These are phyloP conservation scores for Molothrus ater DNA, from an alignment of 2,797 vertebrate species.

Conservation along the genomic window DNA sequence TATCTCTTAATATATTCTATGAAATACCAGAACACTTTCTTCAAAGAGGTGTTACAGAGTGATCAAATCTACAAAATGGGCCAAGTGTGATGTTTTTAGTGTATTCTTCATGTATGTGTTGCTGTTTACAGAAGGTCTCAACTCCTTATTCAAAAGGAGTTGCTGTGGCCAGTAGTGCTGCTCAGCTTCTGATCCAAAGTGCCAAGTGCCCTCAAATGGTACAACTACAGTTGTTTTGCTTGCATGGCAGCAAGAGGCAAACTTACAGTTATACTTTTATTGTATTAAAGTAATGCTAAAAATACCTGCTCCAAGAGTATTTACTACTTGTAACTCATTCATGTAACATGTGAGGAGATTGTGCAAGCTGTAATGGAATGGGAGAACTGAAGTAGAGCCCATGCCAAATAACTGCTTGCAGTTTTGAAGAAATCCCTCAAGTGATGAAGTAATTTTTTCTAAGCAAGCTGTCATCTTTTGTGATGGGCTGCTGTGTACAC, in stretches of 20 bases:
- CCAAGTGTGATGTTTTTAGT: not conserved
- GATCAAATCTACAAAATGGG: not conserved
- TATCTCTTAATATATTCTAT: not conserved
- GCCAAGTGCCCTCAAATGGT: not conserved
- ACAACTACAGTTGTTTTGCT: fast-evolving
- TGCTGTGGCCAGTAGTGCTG: not conserved
- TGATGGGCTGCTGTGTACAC: too few species aligned
- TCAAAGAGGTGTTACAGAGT: not conserved
- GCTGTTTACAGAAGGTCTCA: not conserved
- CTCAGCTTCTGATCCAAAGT: not conserved
- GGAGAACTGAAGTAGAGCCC: not conserved
- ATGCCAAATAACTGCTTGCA: not conserved
- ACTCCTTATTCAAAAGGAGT: not conserved
- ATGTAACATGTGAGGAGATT: not conserved
- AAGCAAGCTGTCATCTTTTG: not conserved
- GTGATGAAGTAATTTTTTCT: not conserved
- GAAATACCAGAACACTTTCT: not conserved
- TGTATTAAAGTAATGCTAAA: not conserved
- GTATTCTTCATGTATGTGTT: not conserved
- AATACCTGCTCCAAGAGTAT: not conserved
- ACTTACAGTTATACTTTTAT: not conserved
- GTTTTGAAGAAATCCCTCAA: not conserved
- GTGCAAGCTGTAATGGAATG: not conserved
- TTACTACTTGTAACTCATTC: not conserved
- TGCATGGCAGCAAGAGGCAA: not conserved